Evolutionary conservation across 2,888 invertebrate species (phyloP).

Genomic region (Leptogaster cylindrica): DNA sequence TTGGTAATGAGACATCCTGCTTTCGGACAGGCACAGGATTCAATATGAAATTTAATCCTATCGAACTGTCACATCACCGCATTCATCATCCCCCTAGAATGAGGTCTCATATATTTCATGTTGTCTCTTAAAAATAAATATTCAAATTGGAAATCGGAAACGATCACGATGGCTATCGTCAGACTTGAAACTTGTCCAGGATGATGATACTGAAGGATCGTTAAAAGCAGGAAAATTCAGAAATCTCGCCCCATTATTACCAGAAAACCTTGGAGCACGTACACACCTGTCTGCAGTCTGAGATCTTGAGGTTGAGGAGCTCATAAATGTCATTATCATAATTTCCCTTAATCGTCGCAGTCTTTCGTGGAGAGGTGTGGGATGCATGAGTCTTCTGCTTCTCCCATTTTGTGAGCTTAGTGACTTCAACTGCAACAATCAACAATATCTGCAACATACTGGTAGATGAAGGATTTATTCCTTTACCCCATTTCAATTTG

Average conservation of each 20-base stretch:
- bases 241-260: slow-evolving; percentile 29
- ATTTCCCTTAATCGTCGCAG: slow-evolving; percentile 44
- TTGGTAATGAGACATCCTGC: no score
- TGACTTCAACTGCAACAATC: no score
- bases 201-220: slow-evolving; percentile 29
- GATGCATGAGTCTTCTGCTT: slow-evolving; percentile 2
- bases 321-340: slow-evolving; percentile 47
- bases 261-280: slow-evolving; percentile 25
- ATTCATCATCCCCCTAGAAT: slow-evolving; percentile 8
- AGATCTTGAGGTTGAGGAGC: no score
- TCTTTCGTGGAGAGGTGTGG: slow-evolving; percentile 16
- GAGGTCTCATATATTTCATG: no score
- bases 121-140: slow-evolving; percentile 28
- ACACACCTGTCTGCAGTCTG: slow-evolving; percentile 40
- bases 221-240: slow-evolving; percentile 39
- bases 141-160: slow-evolving; percentile 39
- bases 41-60: background rate
- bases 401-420: no score
- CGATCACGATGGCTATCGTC: slow-evolving; percentile 8
- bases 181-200: slow-evolving; percentile 7
- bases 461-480: no score
- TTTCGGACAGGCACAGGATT: no score
- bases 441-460: no score
- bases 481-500: no score
- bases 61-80: background rate